Percentiles rank a stretch among this genome's conserved stretches.
Evolutionary conservation across 2,113 vertebrate genomes (phyloP).

Genomic region (Columbina picui): DNA sequence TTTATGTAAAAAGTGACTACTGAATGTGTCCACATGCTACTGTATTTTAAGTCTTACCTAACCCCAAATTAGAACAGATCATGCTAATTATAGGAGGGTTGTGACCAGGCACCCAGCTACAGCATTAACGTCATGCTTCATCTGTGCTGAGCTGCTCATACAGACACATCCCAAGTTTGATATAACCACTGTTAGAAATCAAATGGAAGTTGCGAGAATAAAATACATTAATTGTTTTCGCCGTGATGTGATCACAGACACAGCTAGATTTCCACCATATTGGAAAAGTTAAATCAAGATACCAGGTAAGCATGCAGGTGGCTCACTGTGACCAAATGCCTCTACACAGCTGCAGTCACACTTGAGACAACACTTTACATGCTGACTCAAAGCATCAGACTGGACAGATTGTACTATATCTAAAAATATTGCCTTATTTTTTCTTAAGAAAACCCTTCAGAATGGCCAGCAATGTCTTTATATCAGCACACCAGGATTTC

Average conservation of each 20-base stretch:
- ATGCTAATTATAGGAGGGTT: background rate
- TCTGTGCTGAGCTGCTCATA: background rate
- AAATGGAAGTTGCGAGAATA: background rate
- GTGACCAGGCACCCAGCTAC: background rate
- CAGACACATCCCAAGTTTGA: background rate
- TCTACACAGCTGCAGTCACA: fast-evolving
- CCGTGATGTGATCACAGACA: background rate
- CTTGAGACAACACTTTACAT: background rate
- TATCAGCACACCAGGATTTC: background rate
- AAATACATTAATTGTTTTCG: background rate
- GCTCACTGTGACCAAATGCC: background rate
- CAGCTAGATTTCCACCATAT: background rate
- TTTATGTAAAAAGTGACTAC: background rate
- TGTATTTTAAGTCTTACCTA: background rate
- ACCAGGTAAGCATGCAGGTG: background rate
- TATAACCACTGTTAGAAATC: background rate
- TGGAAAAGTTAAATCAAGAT: background rate
- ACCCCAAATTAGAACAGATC: background rate
- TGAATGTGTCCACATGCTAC: background rate
- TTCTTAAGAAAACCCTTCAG: background rate
- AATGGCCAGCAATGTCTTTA: background rate
- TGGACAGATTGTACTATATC: background rate
- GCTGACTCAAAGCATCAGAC: background rate
- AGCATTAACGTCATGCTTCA: background rate
- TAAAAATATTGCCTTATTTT: background rate